phyloP scores from a whole-genome alignment of 1,140 invertebrate genomes.

The Forficula auricularia region DNA sequence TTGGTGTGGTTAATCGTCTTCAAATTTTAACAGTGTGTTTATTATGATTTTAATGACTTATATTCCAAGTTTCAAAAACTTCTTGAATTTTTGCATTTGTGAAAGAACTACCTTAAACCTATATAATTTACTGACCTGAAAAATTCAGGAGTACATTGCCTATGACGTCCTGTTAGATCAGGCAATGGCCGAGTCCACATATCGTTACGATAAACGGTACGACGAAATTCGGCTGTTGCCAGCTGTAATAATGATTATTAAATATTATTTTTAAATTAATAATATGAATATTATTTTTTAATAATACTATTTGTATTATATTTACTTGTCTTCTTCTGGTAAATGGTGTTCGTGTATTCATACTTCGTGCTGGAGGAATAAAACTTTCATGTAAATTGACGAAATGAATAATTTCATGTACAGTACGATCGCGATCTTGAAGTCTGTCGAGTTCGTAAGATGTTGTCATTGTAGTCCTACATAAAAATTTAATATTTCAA shows the following conservation, averaged over 20 bases:
- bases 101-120: too few relatives aligned
- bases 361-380: too few relatives aligned
- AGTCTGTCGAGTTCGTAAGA: too few relatives aligned
- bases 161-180: slow-evolving; percentile 42
- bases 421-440: too few relatives aligned
- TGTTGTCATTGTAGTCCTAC: too few relatives aligned
- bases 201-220: slow-evolving; percentile 56
- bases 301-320: background rate
- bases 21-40: background rate
- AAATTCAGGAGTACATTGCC: slow-evolving; percentile 56
- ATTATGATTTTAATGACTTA: slow-evolving; percentile 5
- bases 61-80: slow-evolving; percentile 2
- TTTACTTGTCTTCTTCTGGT: background rate
- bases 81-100: too few relatives aligned
- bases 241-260: background rate
- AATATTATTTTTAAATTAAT: background rate
- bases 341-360: background rate
- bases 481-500: too few relatives aligned
- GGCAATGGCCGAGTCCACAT: slow-evolving; percentile 50
- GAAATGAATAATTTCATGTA: too few relatives aligned
- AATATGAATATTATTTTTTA: background rate
- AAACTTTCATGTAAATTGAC: too few relatives aligned
- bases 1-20: too few relatives aligned
- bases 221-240: slow-evolving; percentile 30
- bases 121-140: slow-evolving; percentile 36